Conservation (phyloP, 2,888 invertebrate genomes). For the Nemoura dubitans region DNA sequence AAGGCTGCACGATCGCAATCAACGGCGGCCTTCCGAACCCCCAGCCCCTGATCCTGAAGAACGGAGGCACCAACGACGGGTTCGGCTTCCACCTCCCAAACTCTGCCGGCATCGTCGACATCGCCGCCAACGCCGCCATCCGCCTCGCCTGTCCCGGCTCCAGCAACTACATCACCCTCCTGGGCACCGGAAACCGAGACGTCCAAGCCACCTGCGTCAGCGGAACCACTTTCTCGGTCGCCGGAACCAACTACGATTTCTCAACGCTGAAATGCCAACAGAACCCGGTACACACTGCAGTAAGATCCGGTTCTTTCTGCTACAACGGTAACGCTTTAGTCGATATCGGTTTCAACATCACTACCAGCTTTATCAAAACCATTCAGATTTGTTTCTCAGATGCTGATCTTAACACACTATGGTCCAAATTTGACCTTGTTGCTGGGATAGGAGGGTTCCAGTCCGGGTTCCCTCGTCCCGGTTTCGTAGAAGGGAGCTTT, state of each 20-base stretch:
- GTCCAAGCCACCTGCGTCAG: conserved; percentile 42
- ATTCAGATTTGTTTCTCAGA: conserved; percentile 68
- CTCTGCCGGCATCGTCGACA: not conserved
- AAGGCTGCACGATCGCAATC: conserved; percentile 45
- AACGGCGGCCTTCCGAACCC: conserved; percentile 45
- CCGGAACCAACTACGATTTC: conserved; percentile 56
- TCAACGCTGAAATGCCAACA: conserved; percentile 60
- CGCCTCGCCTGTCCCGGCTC: conserved; percentile 43
- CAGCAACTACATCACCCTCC: conserved; percentile 27
- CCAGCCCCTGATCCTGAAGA: conserved; percentile 46
- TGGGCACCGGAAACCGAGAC: not conserved
- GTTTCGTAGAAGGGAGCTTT: conserved; percentile 63
- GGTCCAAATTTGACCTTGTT: conserved; percentile 64
- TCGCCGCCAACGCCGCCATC: conserved; percentile 28
- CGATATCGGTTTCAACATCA: conserved; percentile 64
- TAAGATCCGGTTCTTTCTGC: conserved; percentile 61
- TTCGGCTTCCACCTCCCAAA: conserved; percentile 44
- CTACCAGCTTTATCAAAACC: conserved; percentile 58
- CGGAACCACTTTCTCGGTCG: conserved; percentile 40
- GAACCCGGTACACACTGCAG: conserved; percentile 60
- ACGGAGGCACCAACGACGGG: conserved; percentile 30
- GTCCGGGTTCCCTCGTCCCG: conserved; percentile 62
- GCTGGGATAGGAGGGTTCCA: conserved; percentile 63
- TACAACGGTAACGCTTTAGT: conserved; percentile 55
- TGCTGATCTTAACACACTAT: conserved; percentile 62